Evolutionary conservation across 2,797 vertebrate species (phyloP).

Genomic region (Rhinella marina): DNA sequence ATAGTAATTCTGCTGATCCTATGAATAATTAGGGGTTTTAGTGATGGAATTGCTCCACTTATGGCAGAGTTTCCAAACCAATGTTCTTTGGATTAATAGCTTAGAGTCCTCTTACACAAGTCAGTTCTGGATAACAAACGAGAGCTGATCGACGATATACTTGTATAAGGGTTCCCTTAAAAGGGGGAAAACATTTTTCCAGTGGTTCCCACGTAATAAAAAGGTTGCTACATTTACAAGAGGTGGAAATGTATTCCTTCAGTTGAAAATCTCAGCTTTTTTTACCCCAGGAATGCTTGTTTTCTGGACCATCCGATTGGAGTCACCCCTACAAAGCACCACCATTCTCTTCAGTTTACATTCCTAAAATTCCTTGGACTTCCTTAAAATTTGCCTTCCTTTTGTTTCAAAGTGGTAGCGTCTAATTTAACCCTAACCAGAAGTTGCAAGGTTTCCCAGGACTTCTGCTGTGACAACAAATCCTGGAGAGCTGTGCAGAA

Average conservation of each 20-base stretch:
- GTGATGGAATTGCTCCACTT: background rate
- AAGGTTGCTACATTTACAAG: background rate
- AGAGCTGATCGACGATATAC: no score
- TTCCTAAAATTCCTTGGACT: constrained; percentile 30
- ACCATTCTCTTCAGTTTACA: background rate
- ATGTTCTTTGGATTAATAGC: background rate
- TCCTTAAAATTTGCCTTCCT: background rate
- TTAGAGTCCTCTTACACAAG: background rate
- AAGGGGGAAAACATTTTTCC: background rate
- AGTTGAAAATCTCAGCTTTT: background rate
- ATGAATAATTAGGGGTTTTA: background rate
- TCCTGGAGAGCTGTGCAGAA: background rate
- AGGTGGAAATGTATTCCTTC: background rate
- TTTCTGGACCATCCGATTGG: background rate
- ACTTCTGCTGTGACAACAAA: background rate
- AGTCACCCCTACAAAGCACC: background rate
- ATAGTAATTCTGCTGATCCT: background rate
- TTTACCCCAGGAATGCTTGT: background rate
- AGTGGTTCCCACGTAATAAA: background rate
- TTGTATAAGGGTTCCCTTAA: background rate
- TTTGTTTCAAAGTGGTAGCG: constrained; percentile 9
- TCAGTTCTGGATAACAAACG: no score
- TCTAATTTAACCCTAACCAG: background rate
- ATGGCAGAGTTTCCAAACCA: background rate
- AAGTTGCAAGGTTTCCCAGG: background rate